Evolutionary conservation across 2,888 invertebrate genomes (phyloP), one percentile per base, ranked within the genome.

Genomic region (Phortica magna): DNA sequence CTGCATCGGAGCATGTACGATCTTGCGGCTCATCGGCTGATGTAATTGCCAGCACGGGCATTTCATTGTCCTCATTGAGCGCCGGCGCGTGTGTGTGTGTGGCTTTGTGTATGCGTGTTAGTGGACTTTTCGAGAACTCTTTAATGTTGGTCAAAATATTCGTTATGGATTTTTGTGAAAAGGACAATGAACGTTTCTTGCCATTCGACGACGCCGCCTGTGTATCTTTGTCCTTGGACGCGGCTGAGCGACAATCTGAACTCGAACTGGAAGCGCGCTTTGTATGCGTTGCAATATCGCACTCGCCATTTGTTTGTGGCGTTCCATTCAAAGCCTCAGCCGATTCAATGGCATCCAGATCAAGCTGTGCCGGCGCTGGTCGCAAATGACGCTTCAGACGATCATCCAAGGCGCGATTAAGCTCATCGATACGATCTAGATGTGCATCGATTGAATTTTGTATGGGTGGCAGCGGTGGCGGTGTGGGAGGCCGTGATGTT

Each of bases 121-220:
- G 68, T 0, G 91, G 90, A 80, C 89, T 90, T 68, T 85, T 90
- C 14, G 92, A 89, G 80, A 92, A 92, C 76, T 92, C 92, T 77
- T 89, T 90, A 31, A 92, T 89, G 75, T 91, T 91, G 71, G 84
- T 90, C 1, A 92, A 78, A 6, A 92, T 87, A 17, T 86, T 85
- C 74, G 90, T 92, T 10, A 92, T 88, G 19, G 91, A 91, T 76
- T 90, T 91, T 75, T 92, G 91, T 31, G 91, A 90, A 74, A 92
- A 92, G 4, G 92, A 92, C 9, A 89, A 82, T 0, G 92, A 92
- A 31, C 92, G 88, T 73, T 92, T 92, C 71, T 92, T 91, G 41
- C 79, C 76, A 12, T 84, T 82, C 14, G 75, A 74, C 2, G 19
- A 43, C 1, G 2, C 14, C 14, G 31, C 43, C n/a, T 78, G 74